Base-by-base conservation (phyloP, 2,888 invertebrate genomes). In the Trichogramma evanescens region DNA sequence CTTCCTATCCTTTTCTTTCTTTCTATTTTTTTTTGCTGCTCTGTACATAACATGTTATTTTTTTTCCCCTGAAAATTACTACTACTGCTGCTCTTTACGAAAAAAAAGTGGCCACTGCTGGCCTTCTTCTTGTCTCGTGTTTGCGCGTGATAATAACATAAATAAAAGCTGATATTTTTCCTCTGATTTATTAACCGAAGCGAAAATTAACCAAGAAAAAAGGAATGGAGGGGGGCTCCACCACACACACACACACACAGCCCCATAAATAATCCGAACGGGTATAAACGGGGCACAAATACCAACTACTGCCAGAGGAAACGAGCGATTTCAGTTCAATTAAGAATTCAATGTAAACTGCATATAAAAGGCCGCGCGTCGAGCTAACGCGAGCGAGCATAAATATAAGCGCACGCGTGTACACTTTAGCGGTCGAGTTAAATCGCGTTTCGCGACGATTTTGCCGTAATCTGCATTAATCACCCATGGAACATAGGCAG, bases 391-490 rank as follows among this genome's bases (percentile, higher is more conserved):
- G 50, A 40, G 38, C 4, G 13, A 5, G 54, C 10, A 43, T 26
- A 54, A 26, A 42, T 13, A 41, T 44, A 9, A n/a, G 6, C 7
- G 4, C 42, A 41, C 52, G 41, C 42, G 38, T 9, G 5, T 26
- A 26, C 26, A 26, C 26, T 26, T 26, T 26, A 26, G 26, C 26
- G 26, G 26, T 26, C 26, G 26, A 3, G 26, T 26, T 26, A 26
- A 26, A 26, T 26, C 26, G 26, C 26, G 26, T 26, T 26, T 26
- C 26, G 9, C 40, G 10, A 9, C 41, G 46, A 10, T 26, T 41
- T 44, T 10, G 41, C 8, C 43, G 10, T 42, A 59, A 59, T 54
- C 54, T 56, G 26, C 51, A 54, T 57, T 63, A 59, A 59, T 63
- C 58, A 63, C 50, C 56, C 13, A 45, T 43, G 42, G 26, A 26